Conservation (phyloP, 2,888 invertebrate genomes). For the Pachliopta kotzebuea region DNA sequence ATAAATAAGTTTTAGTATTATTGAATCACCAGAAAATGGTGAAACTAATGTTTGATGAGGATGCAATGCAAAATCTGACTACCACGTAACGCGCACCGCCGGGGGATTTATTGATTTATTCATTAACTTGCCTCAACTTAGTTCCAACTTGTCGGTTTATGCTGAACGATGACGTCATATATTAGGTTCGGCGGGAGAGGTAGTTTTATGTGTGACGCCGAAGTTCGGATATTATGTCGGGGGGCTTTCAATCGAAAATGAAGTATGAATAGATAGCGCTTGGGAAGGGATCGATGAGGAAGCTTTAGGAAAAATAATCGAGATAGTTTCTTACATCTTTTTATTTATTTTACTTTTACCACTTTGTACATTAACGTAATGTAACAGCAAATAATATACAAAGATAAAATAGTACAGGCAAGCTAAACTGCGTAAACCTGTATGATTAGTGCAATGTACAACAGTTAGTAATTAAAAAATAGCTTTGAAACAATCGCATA, state of each 20-base stretch:
- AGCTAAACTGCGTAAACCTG: too few relatives aligned
- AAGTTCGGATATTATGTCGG: conserved; percentile 25
- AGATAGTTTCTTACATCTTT: neutral
- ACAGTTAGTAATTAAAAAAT: too few relatives aligned
- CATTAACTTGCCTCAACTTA: conserved; percentile 52
- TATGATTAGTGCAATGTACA: too few relatives aligned
- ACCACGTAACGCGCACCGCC: conserved; percentile 38
- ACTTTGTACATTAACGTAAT: too few relatives aligned
- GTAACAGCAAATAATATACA: too few relatives aligned
- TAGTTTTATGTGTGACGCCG: conserved; percentile 26
- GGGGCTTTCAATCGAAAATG: conserved; percentile 25
- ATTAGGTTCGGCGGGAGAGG: conserved; percentile 15
- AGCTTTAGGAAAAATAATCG: neutral
- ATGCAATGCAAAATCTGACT: conserved; percentile 50
- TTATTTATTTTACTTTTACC: too few relatives aligned
- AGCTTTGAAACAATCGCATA: too few relatives aligned
- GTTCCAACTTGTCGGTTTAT: conserved; percentile 40
- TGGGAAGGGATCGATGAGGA: conserved; percentile 6
- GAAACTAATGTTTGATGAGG: conserved; percentile 37
- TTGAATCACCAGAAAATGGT: conserved; percentile 49
- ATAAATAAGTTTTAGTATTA: conserved; percentile 34
- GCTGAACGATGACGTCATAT: conserved; percentile 35
- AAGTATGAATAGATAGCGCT: conserved; percentile 21
- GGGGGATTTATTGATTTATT: conserved; percentile 57
- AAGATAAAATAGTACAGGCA: too few relatives aligned